Percentiles rank a stretch among this genome's conserved stretches.
These are phyloP conservation scores for Pammene aurita DNA, from an alignment of 2,888 invertebrate genomes.

Conservation along the genomic window DNA sequence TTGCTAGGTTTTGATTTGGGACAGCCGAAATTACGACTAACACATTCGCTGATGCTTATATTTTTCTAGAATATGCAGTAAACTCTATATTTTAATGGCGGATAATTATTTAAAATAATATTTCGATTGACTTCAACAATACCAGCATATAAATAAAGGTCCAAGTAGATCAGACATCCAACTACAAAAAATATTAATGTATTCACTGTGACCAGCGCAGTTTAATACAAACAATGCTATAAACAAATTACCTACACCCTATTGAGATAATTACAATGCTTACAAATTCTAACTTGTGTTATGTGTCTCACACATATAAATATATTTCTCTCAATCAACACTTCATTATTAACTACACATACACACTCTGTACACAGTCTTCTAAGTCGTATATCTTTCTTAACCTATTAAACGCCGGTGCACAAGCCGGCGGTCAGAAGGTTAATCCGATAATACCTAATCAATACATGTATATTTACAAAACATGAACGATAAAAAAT, in stretches of 20 bases:
- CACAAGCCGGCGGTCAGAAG: neutral
- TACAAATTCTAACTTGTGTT: slow-evolving; percentile 23
- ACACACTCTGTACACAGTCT: slow-evolving; percentile 24
- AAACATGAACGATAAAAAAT: neutral
- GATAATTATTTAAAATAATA: too few species aligned
- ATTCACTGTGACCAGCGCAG: slow-evolving; percentile 39
- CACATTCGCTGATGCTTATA: too few species aligned
- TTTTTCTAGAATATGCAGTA: too few species aligned
- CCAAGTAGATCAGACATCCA: neutral
- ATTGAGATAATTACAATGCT: slow-evolving; percentile 26
- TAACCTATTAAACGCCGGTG: slow-evolving; percentile 2
- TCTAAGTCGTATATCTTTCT: neutral
- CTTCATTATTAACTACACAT: slow-evolving; percentile 23
- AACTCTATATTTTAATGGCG: too few species aligned
- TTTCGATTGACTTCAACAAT: neutral
- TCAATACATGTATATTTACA: neutral
- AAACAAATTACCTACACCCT: slow-evolving; percentile 32
- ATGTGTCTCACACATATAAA: slow-evolving; percentile 41
- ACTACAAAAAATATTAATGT: slow-evolving; percentile 15
- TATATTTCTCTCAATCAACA: slow-evolving; percentile 34
- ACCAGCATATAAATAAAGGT: neutral
- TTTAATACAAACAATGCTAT: slow-evolving; percentile 29
- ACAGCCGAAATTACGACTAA: too few species aligned
- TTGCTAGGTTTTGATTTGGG: too few species aligned
- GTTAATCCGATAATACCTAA: slow-evolving; percentile 6